These are phyloP conservation scores for Eurystomus gularis DNA, from an alignment of 2,113 vertebrate species.

Conservation along the genomic window DNA sequence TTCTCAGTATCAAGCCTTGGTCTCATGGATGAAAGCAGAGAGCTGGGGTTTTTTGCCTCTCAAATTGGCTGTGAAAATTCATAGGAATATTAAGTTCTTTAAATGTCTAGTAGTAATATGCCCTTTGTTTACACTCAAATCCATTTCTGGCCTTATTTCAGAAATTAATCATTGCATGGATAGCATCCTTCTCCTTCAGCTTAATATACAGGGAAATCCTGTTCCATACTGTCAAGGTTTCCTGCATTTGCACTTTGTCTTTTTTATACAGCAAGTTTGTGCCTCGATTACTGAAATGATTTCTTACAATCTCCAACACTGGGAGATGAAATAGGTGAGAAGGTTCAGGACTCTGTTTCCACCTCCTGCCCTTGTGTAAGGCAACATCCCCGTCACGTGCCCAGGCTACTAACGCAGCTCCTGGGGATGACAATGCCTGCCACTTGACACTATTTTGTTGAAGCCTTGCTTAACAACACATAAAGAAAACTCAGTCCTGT, in stretches of 20 bases:
- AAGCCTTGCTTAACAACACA: background rate
- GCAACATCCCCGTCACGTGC: accelerated
- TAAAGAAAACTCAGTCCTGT: background rate
- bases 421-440: accelerated
- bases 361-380: background rate
- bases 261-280: background rate
- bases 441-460: background rate
- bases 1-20: background rate
- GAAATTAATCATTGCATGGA: background rate
- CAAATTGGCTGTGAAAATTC: constrained; percentile 1
- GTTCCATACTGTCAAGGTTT: background rate
- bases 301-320: background rate
- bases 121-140: background rate
- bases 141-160: background rate
- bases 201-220: background rate
- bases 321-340: background rate
- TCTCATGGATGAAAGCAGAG: background rate
- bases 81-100: background rate
- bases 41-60: background rate
- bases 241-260: background rate
- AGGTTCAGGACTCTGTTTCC: background rate
- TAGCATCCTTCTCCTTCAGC: background rate
- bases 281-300: background rate
- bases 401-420: background rate
- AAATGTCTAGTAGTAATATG: background rate